Evolutionary conservation across 1,140 invertebrate genomes (phyloP).

Genomic region (Drosophila mojavensis): DNA sequence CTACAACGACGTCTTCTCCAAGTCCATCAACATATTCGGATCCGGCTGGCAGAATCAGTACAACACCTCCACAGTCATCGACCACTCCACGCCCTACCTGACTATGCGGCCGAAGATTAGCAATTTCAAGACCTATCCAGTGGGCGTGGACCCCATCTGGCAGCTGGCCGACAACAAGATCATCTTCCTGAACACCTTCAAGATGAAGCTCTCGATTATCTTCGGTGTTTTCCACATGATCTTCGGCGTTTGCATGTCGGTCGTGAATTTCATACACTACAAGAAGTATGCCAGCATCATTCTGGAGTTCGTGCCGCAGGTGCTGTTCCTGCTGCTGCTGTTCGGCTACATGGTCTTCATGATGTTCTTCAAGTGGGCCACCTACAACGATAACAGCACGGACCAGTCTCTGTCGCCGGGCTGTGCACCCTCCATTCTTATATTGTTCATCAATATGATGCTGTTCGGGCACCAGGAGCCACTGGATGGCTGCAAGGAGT

Average conservation of each 20-base stretch:
- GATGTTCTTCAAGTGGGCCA: conserved; percentile 95
- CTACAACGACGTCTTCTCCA: conserved; percentile 94
- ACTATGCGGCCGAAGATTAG: conserved; percentile 82
- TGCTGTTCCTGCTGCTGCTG: conserved; percentile 94
- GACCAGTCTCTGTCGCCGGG: conserved; percentile 85
- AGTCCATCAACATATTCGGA: conserved; percentile 92
- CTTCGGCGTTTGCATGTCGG: conserved; percentile 95
- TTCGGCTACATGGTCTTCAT: conserved; percentile 97
- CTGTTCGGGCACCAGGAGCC: conserved; percentile 86
- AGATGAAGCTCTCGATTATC: conserved; percentile 99
- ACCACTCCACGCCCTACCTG: conserved; percentile 63
- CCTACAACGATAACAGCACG: conserved; percentile 87
- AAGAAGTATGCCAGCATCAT: conserved; percentile 91
- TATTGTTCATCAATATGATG: conserved; percentile 97
- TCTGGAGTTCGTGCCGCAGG: conserved; percentile 96
- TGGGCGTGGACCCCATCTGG: conserved; percentile 96
- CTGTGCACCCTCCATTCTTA: conserved; percentile 94
- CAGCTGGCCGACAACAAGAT: conserved; percentile 97
- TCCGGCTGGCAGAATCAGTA: conserved; percentile 88
- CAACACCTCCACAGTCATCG: conserved; percentile 83
- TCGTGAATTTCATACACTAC: conserved; percentile 96
- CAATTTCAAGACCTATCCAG: conserved; percentile 89
- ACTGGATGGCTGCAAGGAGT: conserved; percentile 86
- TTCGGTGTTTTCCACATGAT: conserved; percentile 98
- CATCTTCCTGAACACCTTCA: conserved; percentile 97